Conservation (phyloP, 2,113 vertebrate species). For the Pungitius pungitius region DNA sequence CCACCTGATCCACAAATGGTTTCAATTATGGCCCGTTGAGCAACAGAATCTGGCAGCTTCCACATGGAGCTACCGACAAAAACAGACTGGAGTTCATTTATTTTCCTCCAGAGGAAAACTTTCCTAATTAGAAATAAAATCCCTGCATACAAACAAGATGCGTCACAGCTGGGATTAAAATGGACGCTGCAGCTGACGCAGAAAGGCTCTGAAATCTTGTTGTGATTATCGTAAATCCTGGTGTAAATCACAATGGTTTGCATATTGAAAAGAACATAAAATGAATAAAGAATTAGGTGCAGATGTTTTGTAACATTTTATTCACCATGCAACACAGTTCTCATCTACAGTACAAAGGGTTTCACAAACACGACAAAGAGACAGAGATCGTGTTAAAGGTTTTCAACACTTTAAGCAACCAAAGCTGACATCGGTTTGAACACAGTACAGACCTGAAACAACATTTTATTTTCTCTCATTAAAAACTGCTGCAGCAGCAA, state of each 20-base stretch:
- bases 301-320: background rate
- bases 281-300: background rate
- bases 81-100: constrained; percentile 52
- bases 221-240: background rate
- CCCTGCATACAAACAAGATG: constrained; percentile 20
- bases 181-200: background rate
- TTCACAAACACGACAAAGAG: background rate
- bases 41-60: constrained; percentile 73
- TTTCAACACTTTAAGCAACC: background rate
- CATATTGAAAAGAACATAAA: background rate
- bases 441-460: background rate
- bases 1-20: constrained; percentile 91
- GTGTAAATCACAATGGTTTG: background rate
- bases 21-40: constrained; percentile 87
- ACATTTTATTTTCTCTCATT: background rate
- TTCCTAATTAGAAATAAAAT: constrained; percentile 54
- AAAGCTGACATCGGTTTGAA: background rate
- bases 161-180: constrained; percentile 15
- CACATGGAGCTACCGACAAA: constrained; percentile 59
- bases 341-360: background rate
- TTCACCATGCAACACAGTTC: background rate
- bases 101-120: constrained; percentile 50
- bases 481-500: constrained; percentile 3
- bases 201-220: background rate
- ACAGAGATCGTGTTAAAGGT: background rate